Conservation (phyloP, 2,888 invertebrate genomes). For the Trichogramma evanescens region DNA sequence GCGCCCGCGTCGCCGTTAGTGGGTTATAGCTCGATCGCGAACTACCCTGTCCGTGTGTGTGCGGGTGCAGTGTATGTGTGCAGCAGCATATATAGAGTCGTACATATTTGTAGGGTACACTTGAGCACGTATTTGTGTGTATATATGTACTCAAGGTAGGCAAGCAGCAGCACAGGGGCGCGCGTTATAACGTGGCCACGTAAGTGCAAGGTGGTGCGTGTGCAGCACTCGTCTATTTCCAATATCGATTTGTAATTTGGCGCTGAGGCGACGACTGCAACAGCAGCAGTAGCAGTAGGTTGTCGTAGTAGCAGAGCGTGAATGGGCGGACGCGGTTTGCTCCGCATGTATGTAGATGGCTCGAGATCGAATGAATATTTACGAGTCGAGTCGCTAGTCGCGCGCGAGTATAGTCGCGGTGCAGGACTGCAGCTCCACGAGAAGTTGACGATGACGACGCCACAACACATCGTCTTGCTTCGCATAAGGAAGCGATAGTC, state of each 20-base stretch:
- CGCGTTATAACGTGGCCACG: no score
- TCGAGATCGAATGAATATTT: slow-evolving; percentile 17
- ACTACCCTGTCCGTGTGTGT: no score
- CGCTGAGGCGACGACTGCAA: slow-evolving; percentile 1
- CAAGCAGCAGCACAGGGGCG: no score
- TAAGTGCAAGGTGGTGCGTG: not conserved
- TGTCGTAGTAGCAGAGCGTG: no score
- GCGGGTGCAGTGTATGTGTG: no score
- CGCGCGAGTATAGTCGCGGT: not conserved
- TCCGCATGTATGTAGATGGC: slow-evolving; percentile 11
- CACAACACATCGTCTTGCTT: not conserved
- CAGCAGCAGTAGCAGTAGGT: not conserved
- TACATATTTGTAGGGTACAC: no score
- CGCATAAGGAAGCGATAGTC: not conserved
- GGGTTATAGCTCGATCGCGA: no score
- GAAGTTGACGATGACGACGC: not conserved
- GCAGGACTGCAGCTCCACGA: not conserved
- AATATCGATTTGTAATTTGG: slow-evolving; percentile 19
- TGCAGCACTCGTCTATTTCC: not conserved
- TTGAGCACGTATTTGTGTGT: no score
- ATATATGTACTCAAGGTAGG: no score
- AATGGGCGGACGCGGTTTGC: not conserved
- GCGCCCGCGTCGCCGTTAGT: no score
- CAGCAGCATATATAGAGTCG: no score
- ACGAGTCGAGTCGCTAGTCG: slow-evolving; percentile 3